Percentiles rank a stretch among this genome's conserved stretches.
Evolutionary conservation across 2,113 vertebrate genomes (phyloP).

Genomic region (Pterocles orientalis): DNA sequence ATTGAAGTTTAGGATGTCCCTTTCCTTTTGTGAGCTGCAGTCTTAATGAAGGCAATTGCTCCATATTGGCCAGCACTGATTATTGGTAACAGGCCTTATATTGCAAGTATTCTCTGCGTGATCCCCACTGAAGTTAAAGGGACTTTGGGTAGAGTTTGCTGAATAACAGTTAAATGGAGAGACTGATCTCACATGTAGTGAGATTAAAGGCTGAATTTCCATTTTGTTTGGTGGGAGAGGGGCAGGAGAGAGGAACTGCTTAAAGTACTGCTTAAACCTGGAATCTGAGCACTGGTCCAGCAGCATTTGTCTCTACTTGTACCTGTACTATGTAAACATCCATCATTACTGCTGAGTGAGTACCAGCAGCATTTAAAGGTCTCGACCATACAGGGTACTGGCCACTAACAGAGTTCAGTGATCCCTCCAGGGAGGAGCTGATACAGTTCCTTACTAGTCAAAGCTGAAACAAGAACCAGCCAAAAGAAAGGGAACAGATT

Average conservation of each 20-base stretch:
- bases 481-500: not conserved
- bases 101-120: not conserved
- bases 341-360: not conserved
- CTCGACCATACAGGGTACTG: not conserved
- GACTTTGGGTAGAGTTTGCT: not conserved
- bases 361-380: not conserved
- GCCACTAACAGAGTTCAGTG: not conserved
- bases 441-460: not conserved
- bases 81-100: not conserved
- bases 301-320: not conserved
- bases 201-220: not conserved
- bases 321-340: not conserved
- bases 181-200: not conserved
- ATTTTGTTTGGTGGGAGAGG: not conserved
- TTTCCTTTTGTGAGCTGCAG: slow-evolving; percentile 4
- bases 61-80: not conserved
- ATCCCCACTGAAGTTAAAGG: not conserved
- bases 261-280: not conserved
- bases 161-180: not conserved
- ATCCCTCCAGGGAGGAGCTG: not conserved
- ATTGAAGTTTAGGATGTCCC: not conserved
- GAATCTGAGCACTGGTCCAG: not conserved
- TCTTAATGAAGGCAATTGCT: slow-evolving; percentile 14
- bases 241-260: not conserved
- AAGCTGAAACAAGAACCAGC: not conserved